phyloP scores from a whole-genome alignment of 2,888 invertebrate genomes.

The Andrena bicolor region DNA sequence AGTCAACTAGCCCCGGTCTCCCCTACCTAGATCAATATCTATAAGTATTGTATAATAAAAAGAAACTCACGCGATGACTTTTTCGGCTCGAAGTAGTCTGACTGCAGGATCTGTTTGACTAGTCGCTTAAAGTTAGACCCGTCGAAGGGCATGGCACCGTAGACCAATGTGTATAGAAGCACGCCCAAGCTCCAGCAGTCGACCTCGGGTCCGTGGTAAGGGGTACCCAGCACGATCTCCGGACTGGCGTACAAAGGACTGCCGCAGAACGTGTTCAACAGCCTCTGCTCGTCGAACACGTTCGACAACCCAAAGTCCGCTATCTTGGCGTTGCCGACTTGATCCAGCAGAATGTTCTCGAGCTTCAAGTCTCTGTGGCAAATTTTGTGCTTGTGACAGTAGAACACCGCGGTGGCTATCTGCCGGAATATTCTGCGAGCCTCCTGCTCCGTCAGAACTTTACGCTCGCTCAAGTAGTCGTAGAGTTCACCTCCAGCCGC shows the following conservation, averaged over 20 bases:
- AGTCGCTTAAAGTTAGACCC: constrained; percentile 99
- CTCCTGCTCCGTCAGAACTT: constrained; percentile 96
- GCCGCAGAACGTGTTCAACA: constrained; percentile 97
- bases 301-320: constrained; percentile 99
- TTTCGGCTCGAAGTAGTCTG: constrained; percentile 98
- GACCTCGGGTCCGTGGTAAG: constrained; percentile 98
- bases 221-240: constrained; percentile 98
- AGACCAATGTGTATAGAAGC: constrained; percentile 98
- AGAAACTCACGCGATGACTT: constrained; percentile 93
- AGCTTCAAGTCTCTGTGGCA: constrained; percentile 98
- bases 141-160: constrained; percentile 99
- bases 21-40: no score
- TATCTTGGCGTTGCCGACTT: constrained; percentile 98
- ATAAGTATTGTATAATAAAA: background rate
- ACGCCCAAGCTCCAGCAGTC: constrained; percentile 98
- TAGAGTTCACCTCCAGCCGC: constrained; percentile 99
- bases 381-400: constrained; percentile 99
- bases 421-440: constrained; percentile 98
- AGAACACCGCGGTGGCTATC: constrained; percentile 98
- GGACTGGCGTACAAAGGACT: constrained; percentile 98
- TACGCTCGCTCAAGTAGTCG: constrained; percentile 97
- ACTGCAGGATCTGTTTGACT: constrained; percentile 98
- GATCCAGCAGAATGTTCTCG: constrained; percentile 97
- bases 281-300: constrained; percentile 95
- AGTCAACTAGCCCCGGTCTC: no score